Evolutionary conservation across 1,140 invertebrate genomes (phyloP).

Genomic region (Trichoplusia ni): DNA sequence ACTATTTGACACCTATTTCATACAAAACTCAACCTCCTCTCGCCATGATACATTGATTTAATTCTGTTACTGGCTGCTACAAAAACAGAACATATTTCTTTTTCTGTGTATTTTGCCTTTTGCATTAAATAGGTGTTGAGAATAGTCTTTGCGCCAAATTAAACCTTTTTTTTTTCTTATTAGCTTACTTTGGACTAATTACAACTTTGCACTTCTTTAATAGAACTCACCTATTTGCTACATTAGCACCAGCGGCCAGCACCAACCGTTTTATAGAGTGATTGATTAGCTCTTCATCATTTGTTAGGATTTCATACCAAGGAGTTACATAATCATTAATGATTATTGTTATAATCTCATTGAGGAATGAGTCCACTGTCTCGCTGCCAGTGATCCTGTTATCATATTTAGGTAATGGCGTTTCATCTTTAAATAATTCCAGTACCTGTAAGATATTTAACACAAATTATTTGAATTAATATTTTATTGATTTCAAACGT

Average conservation of each 20-base stretch:
- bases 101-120: no score
- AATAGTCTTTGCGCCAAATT: no score
- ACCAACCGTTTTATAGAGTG: constrained; percentile 82
- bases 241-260: constrained; percentile 82
- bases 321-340: constrained; percentile 90
- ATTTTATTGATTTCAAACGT: neutral
- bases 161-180: no score
- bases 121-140: no score
- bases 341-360: constrained; percentile 86
- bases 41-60: no score
- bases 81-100: no score
- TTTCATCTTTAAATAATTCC: constrained; percentile 59
- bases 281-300: constrained; percentile 82
- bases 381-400: constrained; percentile 75
- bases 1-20: no score
- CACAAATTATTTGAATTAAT: neutral
- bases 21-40: no score
- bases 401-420: constrained; percentile 63
- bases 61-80: no score
- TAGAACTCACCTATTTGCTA: constrained; percentile 81
- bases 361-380: constrained; percentile 74
- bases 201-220: neutral
- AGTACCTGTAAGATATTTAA: constrained; percentile 49
- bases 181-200: neutral
- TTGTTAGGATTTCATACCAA: constrained; percentile 87